Evolutionary conservation across 2,797 vertebrate species (phyloP).

Genomic region (Carcharodon carcharias): DNA sequence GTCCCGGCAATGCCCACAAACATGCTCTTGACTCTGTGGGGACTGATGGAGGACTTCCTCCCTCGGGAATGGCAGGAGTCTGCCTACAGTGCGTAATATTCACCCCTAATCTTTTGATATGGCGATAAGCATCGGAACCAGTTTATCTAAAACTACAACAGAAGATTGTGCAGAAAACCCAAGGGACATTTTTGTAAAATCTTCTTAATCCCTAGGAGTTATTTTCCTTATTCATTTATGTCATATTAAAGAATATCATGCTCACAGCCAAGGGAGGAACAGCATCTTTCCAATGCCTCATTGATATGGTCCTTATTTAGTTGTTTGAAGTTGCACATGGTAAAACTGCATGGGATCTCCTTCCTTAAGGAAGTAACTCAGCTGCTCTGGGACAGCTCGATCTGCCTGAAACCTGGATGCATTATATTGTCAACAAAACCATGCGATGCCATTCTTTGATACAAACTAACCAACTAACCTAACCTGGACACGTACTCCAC

Average conservation of each 20-base stretch:
- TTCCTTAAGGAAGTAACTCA: neutral
- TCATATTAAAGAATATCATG: neutral
- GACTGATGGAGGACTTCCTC: neutral
- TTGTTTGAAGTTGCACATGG: neutral
- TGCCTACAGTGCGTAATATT: too few relatives aligned
- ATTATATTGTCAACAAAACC: neutral
- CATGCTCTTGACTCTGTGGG: too few relatives aligned
- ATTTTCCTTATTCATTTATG: neutral
- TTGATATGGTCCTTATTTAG: neutral
- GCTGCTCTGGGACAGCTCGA: neutral
- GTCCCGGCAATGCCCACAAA: too few relatives aligned
- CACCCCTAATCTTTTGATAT: neutral
- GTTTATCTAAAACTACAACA: too few relatives aligned
- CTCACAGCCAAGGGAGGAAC: neutral
- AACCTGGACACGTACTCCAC: neutral
- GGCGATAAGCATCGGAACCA: neutral
- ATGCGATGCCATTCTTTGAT: neutral
- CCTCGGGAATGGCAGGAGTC: neutral
- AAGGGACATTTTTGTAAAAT: neutral
- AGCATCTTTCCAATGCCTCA: neutral
- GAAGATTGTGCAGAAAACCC: neutral
- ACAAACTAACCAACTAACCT: neutral
- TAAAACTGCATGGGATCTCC: neutral
- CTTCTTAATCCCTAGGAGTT: neutral
- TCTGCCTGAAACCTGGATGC: neutral